Percentiles rank a stretch among this genome's conserved stretches.
These are phyloP conservation scores for Digitonthophagus gazella DNA, from an alignment of 2,888 invertebrate species.

Conservation along the genomic window DNA sequence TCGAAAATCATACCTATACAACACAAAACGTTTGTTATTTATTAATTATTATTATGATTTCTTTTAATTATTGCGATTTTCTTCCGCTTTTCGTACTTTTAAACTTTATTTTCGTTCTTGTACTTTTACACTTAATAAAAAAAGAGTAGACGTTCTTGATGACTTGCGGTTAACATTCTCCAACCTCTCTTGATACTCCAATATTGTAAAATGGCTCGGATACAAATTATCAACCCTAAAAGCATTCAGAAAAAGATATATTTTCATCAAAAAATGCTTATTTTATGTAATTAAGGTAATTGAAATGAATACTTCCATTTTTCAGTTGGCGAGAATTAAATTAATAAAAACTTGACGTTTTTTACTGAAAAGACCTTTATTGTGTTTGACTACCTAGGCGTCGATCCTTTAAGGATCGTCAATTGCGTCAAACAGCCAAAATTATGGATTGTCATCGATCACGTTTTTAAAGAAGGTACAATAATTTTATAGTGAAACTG, in stretches of 20 bases:
- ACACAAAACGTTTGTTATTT: neutral
- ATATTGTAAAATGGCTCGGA: constrained; percentile 84
- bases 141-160: constrained; percentile 83
- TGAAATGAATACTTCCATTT: no score
- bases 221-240: constrained; percentile 79
- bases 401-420: no score
- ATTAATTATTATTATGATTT: constrained; percentile 1
- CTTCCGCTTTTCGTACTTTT: neutral
- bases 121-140: constrained; percentile 63
- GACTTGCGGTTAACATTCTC: constrained; percentile 80
- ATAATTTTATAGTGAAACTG: no score
- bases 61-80: neutral
- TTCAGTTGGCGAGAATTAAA: no score
- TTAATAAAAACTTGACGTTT: no score
- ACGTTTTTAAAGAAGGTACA: no score
- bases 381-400: no score
- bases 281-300: no score
- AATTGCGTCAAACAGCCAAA: neutral
- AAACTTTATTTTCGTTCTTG: neutral
- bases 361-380: no score
- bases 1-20: constrained; percentile 1
- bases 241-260: constrained; percentile 38
- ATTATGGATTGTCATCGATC: no score
- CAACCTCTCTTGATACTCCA: constrained; percentile 86
- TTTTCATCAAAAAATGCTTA: no score